Percentiles rank a stretch among this genome's conserved stretches.
Evolutionary conservation across 2,888 invertebrate genomes (phyloP).

Genomic region (Alcis repandata): DNA sequence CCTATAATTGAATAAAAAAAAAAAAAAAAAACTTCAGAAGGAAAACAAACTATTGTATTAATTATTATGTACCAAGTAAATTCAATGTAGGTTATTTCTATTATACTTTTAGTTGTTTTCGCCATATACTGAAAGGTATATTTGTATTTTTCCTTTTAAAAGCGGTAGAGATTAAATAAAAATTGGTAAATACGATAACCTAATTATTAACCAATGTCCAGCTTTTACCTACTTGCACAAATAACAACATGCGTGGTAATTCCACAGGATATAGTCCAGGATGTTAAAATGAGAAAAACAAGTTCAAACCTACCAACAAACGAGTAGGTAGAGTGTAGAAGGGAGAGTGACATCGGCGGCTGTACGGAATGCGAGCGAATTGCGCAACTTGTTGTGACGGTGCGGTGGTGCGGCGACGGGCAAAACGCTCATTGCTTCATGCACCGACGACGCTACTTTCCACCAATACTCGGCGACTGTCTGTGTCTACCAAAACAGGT

Average conservation of each 20-base stretch:
- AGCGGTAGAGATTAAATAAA: too few relatives aligned
- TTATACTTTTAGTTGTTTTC: too few relatives aligned
- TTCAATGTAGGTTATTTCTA: too few relatives aligned
- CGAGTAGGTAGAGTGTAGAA: slow-evolving; percentile 22
- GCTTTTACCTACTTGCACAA: neutral
- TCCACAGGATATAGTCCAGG: slow-evolving; percentile 9
- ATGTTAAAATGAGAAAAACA: slow-evolving; percentile 15
- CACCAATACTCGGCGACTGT: slow-evolving; percentile 36
- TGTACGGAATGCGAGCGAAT: slow-evolving; percentile 72
- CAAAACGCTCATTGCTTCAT: slow-evolving; percentile 63
- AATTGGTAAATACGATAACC: too few relatives aligned
- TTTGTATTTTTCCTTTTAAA: too few relatives aligned
- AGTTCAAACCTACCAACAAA: slow-evolving; percentile 47
- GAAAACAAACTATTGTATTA: too few relatives aligned
- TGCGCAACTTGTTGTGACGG: slow-evolving; percentile 79
- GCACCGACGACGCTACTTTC: slow-evolving; percentile 50
- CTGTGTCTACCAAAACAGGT: slow-evolving; percentile 47
- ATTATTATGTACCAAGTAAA: too few relatives aligned
- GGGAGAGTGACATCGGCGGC: slow-evolving; percentile 60
- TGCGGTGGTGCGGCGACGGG: slow-evolving; percentile 37
- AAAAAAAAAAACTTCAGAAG: too few relatives aligned
- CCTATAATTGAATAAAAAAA: too few relatives aligned
- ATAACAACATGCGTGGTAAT: slow-evolving; percentile 1
- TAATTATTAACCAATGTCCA: neutral
- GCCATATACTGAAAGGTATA: too few relatives aligned